phyloP scores from a whole-genome alignment of 2,888 invertebrate genomes.

The Lepidochrysops patricia region DNA sequence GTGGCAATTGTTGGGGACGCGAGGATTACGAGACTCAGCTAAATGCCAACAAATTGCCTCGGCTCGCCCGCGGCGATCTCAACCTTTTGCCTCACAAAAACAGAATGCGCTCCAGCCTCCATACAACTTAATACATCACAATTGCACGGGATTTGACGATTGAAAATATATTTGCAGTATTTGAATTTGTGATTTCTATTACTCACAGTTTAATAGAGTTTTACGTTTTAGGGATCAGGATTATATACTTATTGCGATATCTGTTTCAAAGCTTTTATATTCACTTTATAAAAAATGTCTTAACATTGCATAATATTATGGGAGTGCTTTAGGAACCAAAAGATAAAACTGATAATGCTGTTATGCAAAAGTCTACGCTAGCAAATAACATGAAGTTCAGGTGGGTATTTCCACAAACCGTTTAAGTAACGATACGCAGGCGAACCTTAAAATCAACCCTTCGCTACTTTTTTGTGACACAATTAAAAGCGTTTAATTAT shows the following conservation, averaged over 20 bases:
- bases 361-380: too few relatives aligned
- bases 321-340: too few relatives aligned
- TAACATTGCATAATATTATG: background rate
- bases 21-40: slow-evolving; percentile 44
- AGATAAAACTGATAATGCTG: too few relatives aligned
- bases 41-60: slow-evolving; percentile 63
- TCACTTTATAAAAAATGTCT: background rate
- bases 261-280: too few relatives aligned
- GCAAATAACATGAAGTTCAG: too few relatives aligned
- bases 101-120: slow-evolving; percentile 26
- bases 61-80: slow-evolving; percentile 53
- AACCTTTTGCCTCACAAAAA: slow-evolving; percentile 52
- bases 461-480: background rate
- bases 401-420: too few relatives aligned
- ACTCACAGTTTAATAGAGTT: background rate
- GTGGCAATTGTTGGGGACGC: slow-evolving; percentile 39
- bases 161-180: background rate
- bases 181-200: background rate
- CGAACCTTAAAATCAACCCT: background rate
- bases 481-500: slow-evolving; percentile 4
- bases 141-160: background rate
- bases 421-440: too few relatives aligned
- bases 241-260: background rate
- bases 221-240: background rate
- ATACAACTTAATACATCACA: slow-evolving; percentile 11